Conservation (phyloP, 1,140 invertebrate genomes). For the Pseudomyrmex dendroicus region DNA sequence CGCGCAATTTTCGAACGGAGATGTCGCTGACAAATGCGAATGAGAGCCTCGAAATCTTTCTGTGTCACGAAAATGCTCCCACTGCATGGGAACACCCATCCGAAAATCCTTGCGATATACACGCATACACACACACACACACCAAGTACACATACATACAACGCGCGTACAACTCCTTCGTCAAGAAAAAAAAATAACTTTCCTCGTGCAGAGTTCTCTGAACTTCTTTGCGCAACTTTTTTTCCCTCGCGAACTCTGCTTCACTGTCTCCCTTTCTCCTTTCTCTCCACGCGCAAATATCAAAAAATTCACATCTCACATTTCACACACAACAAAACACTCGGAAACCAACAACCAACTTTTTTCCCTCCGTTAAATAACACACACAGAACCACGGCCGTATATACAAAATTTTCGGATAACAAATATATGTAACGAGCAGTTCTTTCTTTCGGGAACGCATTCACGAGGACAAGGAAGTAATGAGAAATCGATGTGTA, state of each 20-base stretch:
- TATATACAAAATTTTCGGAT: constrained; percentile 15
- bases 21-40: constrained; percentile 15
- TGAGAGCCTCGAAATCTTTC: constrained; percentile 18
- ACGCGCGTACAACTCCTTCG: background rate
- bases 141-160: too few species aligned
- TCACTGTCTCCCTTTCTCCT: constrained; percentile 21
- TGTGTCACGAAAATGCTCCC: constrained; percentile 22
- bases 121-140: background rate
- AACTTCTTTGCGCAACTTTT: background rate
- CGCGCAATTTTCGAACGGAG: constrained; percentile 21
- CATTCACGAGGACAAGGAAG: constrained; percentile 74
- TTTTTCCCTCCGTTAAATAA: constrained; percentile 48
- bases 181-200: background rate
- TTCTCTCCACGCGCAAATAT: constrained; percentile 43
- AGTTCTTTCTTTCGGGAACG: constrained; percentile 64
- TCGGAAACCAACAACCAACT: constrained; percentile 62
- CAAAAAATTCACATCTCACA: background rate
- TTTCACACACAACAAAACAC: constrained; percentile 42
- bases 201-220: background rate
- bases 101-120: constrained; percentile 36
- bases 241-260: background rate
- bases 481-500: constrained; percentile 80
- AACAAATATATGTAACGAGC: constrained; percentile 12
- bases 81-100: constrained; percentile 28
- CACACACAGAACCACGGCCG: background rate